phyloP scores from a whole-genome alignment of 53 echinoderm and acorn worm genomes.

The Apostichopus leukothele region DNA sequence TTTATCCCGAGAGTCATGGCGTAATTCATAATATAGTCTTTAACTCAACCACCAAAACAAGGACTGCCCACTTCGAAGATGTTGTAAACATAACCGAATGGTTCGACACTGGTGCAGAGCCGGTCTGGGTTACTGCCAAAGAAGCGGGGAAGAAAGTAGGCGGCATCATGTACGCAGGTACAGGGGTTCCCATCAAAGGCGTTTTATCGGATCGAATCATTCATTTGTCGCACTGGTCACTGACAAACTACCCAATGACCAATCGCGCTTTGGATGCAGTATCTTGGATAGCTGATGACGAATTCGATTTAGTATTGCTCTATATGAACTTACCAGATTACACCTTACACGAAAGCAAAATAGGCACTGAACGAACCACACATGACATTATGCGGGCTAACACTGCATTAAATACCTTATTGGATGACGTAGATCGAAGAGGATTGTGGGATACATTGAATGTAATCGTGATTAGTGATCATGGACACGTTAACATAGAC shows the following conservation, averaged over 20 bases:
- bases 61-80: slow-evolving; percentile 16
- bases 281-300: slow-evolving; percentile 24
- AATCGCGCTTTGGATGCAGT: slow-evolving; percentile 2
- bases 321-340: slow-evolving; percentile 25
- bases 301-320: background rate
- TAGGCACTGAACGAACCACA: background rate
- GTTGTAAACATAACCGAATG: slow-evolving; percentile 12
- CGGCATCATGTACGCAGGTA: slow-evolving; percentile 37
- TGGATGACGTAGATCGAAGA: slow-evolving; percentile 24
- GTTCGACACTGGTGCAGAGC: slow-evolving; percentile 27
- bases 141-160: slow-evolving; percentile 23
- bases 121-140: slow-evolving; percentile 26
- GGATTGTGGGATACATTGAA: slow-evolving; percentile 33
- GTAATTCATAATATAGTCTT: slow-evolving; percentile 20
- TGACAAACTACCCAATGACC: background rate
- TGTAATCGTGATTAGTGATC: slow-evolving; percentile 14
- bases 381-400: slow-evolving; percentile 1
- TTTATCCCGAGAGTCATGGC: slow-evolving; percentile 24
- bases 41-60: slow-evolving; percentile 6
- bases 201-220: slow-evolving; percentile 15
- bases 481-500: slow-evolving; percentile 37
- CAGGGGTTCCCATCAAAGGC: slow-evolving; percentile 24
- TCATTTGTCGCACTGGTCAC: slow-evolving; percentile 19
- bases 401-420: background rate
- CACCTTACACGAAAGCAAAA: slow-evolving; percentile 29